Percentiles rank a stretch among this genome's conserved stretches.
phyloP scores from a whole-genome alignment of 2,113 vertebrate species.

The Mormyrus iriodes region DNA sequence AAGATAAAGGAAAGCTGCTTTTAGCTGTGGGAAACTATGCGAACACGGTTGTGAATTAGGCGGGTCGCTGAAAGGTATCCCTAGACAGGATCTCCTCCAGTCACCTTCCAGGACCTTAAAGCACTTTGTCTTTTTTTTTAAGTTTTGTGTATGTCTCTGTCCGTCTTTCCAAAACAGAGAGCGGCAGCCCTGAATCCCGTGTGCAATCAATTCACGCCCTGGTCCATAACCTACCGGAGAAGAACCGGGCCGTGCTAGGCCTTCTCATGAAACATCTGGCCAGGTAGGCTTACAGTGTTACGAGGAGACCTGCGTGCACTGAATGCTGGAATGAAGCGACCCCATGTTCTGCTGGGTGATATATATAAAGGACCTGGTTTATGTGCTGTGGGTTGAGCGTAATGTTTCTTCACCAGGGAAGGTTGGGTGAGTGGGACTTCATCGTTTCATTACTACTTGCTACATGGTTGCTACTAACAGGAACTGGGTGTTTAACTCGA shows the following conservation, averaged over 20 bases:
- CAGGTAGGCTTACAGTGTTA: slow-evolving; percentile 69
- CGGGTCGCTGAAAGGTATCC: neutral
- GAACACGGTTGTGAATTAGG: neutral
- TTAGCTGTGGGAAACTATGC: neutral
- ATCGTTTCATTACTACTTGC: neutral
- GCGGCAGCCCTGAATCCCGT: slow-evolving; percentile 83
- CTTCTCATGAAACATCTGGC: slow-evolving; percentile 92
- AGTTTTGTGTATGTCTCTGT: neutral
- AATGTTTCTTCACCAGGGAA: slow-evolving; percentile 41
- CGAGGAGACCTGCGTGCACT: neutral
- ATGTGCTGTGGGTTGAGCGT: neutral
- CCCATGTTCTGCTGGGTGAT: neutral
- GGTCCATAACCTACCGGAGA: slow-evolving; percentile 93
- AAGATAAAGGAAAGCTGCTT: neutral
- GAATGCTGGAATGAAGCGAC: neutral
- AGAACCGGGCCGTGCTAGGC: slow-evolving; percentile 87
- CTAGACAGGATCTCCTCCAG: neutral
- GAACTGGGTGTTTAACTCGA: neutral
- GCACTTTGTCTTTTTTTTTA: neutral
- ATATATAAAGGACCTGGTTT: neutral
- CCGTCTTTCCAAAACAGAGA: slow-evolving; percentile 60
- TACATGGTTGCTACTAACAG: neutral
- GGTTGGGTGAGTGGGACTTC: neutral
- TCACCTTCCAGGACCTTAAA: neutral
- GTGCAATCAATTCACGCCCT: slow-evolving; percentile 85